Percentiles rank a stretch among this genome's conserved stretches.
Conservation (phyloP, 2,797 vertebrate species). For the Poecilia velifera region DNA sequence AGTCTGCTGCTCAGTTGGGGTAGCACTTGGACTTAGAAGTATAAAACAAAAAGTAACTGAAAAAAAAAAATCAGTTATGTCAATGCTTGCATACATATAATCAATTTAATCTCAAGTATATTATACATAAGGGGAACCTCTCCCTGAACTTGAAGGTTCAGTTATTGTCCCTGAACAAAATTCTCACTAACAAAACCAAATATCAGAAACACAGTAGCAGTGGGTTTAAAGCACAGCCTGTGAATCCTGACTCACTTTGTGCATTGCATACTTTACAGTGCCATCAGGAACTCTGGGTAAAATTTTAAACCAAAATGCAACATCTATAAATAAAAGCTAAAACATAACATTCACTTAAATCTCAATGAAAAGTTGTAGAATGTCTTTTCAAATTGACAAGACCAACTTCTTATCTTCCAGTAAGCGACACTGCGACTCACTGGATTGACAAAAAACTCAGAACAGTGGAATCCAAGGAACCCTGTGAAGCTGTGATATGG, state of each 20-base stretch:
- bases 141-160: neutral
- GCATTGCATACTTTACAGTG: neutral
- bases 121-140: neutral
- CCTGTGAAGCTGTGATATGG: neutral
- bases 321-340: neutral
- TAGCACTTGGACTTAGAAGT: neutral
- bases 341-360: neutral
- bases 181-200: neutral
- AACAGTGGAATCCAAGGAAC: neutral
- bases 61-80: neutral
- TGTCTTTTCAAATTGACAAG: neutral
- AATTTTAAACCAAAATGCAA: neutral
- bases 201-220: neutral
- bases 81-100: neutral
- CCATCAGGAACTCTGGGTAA: neutral
- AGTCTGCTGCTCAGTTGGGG: neutral
- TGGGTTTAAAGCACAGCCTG: neutral
- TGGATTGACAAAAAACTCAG: neutral
- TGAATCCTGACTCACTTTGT: neutral
- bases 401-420: neutral
- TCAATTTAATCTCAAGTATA: neutral
- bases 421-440: neutral
- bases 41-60: neutral
- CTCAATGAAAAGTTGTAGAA: neutral
- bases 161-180: neutral